Conservation (phyloP, 2,888 invertebrate genomes). For the Callosobruchus maculatus region DNA sequence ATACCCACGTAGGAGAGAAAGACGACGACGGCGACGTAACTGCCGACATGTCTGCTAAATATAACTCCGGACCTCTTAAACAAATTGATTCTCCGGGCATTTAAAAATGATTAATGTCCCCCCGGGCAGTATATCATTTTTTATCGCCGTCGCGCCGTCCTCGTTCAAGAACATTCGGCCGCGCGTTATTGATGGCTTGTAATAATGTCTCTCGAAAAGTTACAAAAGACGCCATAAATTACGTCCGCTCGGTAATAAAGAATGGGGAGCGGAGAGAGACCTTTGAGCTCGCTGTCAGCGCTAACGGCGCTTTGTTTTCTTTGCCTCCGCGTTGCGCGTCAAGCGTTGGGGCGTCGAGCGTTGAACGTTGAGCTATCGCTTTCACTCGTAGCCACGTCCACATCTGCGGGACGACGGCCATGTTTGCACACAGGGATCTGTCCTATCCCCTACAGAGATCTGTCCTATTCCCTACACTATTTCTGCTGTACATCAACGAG, state of each 20-base stretch:
- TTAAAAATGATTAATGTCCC: neutral
- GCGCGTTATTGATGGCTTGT: constrained; percentile 7
- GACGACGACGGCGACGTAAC: neutral
- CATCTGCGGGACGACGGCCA: constrained; percentile 40
- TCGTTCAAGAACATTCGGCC: constrained; percentile 2
- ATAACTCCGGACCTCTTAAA: neutral
- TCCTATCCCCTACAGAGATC: too few relatives aligned
- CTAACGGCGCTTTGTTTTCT: constrained; percentile 31
- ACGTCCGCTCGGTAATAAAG: constrained; percentile 7
- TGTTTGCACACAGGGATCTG: too few relatives aligned
- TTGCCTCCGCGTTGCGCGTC: constrained; percentile 10
- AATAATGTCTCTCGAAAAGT: constrained; percentile 8
- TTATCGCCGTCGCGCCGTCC: neutral
- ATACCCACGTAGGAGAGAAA: neutral
- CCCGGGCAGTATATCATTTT: constrained; percentile 1
- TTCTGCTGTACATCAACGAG: too few relatives aligned
- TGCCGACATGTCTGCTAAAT: neutral
- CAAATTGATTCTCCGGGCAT: constrained; percentile 1
- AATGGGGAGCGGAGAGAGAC: constrained; percentile 1
- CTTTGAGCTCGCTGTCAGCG: constrained; percentile 10
- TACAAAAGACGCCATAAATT: constrained; percentile 15
- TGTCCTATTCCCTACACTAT: too few relatives aligned
- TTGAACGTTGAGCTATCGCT: constrained; percentile 41
- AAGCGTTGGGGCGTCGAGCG: constrained; percentile 14
- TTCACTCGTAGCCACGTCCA: constrained; percentile 39